phyloP scores from a whole-genome alignment of 2,888 invertebrate genomes.

The Parasteatoda lunata region DNA sequence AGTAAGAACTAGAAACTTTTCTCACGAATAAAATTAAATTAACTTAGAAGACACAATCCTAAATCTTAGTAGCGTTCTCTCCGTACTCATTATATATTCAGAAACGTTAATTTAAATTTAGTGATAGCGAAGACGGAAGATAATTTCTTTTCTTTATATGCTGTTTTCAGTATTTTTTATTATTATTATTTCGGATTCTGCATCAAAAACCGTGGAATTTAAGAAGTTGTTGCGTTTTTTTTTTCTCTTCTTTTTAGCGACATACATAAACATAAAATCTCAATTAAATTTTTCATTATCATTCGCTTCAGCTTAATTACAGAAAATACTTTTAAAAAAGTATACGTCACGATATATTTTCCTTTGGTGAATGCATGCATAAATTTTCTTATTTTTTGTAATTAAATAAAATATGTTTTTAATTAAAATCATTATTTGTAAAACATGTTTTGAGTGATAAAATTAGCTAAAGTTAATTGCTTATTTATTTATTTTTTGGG shows the following conservation, averaged over 20 bases:
- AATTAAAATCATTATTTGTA: no score
- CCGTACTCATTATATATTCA: constrained; percentile 39
- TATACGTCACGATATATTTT: no score
- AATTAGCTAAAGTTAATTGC: no score
- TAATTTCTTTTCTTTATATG: constrained; percentile 15
- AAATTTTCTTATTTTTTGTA: no score
- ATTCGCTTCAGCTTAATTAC: no score
- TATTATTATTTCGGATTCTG: not conserved
- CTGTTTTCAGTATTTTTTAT: not conserved
- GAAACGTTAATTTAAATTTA: constrained; percentile 56
- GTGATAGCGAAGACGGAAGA: constrained; percentile 33
- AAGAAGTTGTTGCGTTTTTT: not conserved
- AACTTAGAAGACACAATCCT: not conserved
- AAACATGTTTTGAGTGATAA: no score
- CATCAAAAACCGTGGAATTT: not conserved
- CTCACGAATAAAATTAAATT: constrained; percentile 36
- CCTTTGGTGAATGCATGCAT: no score
- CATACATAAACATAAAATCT: not conserved
- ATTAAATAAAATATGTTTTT: no score
- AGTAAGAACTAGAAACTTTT: constrained; percentile 9
- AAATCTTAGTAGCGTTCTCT: not conserved
- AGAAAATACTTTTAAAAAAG: no score
- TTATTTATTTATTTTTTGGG: no score
- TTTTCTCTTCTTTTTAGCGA: no score
- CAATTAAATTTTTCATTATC: not conserved